Evolutionary conservation across 2,888 invertebrate genomes (phyloP).

Genomic region (Drosophila pegasa): DNA sequence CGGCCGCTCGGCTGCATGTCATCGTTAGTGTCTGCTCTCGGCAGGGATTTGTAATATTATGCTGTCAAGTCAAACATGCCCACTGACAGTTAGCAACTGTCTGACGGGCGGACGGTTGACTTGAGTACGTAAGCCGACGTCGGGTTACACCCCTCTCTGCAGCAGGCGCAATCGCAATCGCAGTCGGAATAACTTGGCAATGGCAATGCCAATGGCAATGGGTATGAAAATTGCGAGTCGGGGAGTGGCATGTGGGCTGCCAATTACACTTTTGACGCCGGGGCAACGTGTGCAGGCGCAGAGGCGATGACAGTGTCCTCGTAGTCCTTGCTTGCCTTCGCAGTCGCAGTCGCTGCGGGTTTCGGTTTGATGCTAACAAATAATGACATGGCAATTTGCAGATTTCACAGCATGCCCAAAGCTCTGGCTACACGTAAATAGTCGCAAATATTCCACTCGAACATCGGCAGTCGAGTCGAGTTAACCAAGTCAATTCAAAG

Average conservation of each 20-base stretch:
- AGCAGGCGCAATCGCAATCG: conserved; percentile 32
- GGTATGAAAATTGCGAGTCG: neutral
- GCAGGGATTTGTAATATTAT: conserved; percentile 83
- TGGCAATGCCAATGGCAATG: too few species aligned
- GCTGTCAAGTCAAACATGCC: conserved; percentile 80
- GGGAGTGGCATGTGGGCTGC: conserved; percentile 65
- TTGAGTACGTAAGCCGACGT: conserved; percentile 72
- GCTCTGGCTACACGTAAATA: conserved; percentile 42
- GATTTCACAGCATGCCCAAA: conserved; percentile 81
- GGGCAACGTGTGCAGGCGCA: conserved; percentile 28
- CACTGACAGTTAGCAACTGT: conserved; percentile 79
- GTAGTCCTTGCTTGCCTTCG: conserved; percentile 14
- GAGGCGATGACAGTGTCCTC: conserved; percentile 48
- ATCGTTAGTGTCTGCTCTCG: conserved; percentile 80
- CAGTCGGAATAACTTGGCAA: conserved; percentile 22
- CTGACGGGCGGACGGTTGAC: conserved; percentile 69
- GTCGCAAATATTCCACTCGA: conserved; percentile 46
- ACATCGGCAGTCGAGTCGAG: conserved; percentile 61
- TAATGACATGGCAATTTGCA: conserved; percentile 84
- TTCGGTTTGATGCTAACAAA: conserved; percentile 82
- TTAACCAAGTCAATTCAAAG: conserved; percentile 79
- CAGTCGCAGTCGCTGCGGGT: conserved; percentile 26
- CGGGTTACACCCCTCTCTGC: conserved; percentile 56
- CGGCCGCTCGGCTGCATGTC: conserved; percentile 60
- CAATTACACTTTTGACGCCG: conserved; percentile 83